Conservation (phyloP, 2,797 vertebrate species). For the Delichon dasypus region DNA sequence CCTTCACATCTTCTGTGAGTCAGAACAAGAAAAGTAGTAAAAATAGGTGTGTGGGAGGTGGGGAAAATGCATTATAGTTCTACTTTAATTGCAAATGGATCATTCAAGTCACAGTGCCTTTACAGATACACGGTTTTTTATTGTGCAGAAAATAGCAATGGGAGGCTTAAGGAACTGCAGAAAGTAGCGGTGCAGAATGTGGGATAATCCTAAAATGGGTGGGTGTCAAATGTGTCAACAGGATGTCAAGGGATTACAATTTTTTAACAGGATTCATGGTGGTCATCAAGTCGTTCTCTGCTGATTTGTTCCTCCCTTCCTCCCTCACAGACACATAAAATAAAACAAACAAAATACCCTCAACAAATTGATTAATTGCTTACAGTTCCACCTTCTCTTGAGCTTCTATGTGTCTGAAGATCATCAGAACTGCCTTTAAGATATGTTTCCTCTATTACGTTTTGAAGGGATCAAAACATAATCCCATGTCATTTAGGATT, state of each 20-base stretch:
- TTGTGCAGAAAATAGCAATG: slow-evolving; percentile 2
- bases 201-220: background rate
- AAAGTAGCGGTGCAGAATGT: background rate
- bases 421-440: background rate
- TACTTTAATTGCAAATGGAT: slow-evolving; percentile 17
- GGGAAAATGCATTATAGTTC: slow-evolving; percentile 9
- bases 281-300: background rate
- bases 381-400: background rate
- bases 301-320: background rate
- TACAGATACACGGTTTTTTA: background rate
- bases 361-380: background rate
- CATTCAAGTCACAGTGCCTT: background rate
- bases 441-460: background rate
- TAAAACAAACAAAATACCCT: background rate
- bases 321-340: background rate
- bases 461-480: background rate
- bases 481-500: background rate
- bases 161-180: background rate
- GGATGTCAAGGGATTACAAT: background rate
- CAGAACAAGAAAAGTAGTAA: slow-evolving; percentile 32
- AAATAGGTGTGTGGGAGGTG: slow-evolving; percentile 32
- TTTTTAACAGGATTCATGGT: background rate
- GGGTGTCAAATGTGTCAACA: background rate
- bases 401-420: background rate
- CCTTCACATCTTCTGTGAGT: slow-evolving; percentile 37